Conservation (phyloP, 2,113 vertebrate genomes). For the Ia io region DNA sequence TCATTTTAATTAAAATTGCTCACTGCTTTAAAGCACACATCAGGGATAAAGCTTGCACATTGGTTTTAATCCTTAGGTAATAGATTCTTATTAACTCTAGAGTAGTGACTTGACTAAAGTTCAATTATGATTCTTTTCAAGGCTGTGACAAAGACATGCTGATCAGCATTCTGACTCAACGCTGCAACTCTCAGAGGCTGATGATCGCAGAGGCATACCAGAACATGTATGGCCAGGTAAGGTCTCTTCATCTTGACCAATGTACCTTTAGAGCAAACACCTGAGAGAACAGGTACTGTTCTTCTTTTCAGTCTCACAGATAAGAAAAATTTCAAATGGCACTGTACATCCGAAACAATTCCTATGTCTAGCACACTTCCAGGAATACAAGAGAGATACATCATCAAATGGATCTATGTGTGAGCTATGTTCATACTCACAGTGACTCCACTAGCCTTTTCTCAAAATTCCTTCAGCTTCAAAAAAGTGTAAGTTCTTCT, state of each 20-base stretch:
- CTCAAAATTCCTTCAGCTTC: neutral
- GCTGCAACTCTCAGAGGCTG: slow-evolving; percentile 82
- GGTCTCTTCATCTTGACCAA: neutral
- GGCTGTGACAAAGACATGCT: slow-evolving; percentile 85
- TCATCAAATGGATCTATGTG: neutral
- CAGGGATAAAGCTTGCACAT: too few relatives aligned
- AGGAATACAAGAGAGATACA: neutral
- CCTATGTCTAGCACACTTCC: neutral
- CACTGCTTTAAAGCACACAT: neutral
- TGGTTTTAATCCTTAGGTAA: neutral
- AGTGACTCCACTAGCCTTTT: neutral
- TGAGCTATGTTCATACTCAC: neutral
- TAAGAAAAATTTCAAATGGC: neutral
- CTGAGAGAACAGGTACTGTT: neutral
- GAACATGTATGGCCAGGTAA: slow-evolving; percentile 80
- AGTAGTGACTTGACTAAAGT: neutral
- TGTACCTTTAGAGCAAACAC: neutral
- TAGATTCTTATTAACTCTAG: neutral
- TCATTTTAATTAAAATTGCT: neutral
- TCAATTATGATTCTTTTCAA: slow-evolving; percentile 64
- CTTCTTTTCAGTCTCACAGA: neutral
- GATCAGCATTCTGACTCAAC: slow-evolving; percentile 83
- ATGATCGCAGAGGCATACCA: slow-evolving; percentile 81
- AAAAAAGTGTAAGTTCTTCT: neutral
- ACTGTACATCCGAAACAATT: neutral